A percentile compares a stretch with the other conserved stretches of the same genome.
phyloP scores from a whole-genome alignment of 2,888 invertebrate species.

The Tetragonisca angustula region DNA sequence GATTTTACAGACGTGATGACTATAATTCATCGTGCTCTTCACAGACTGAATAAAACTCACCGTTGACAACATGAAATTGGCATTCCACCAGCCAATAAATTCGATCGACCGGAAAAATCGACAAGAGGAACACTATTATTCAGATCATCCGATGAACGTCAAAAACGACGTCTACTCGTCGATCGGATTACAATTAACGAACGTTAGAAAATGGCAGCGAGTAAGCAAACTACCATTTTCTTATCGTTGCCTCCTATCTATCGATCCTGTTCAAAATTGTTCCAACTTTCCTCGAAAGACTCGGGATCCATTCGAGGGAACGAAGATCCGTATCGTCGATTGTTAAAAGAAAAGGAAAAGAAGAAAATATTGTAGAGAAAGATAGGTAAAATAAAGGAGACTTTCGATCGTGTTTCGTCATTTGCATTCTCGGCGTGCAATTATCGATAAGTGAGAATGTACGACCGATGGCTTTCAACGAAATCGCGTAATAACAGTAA shows the following conservation, averaged over 20 bases:
- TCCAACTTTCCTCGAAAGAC: neutral
- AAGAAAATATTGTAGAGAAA: neutral
- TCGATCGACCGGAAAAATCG: constrained; percentile 31
- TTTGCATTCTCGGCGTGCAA: constrained; percentile 39
- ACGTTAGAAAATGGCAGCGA: neutral
- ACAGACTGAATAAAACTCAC: neutral
- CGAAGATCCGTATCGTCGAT: constrained; percentile 12
- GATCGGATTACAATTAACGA: constrained; percentile 27
- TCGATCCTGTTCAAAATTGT: constrained; percentile 18
- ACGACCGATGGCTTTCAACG: constrained; percentile 36
- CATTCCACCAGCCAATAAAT: neutral
- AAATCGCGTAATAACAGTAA: constrained; percentile 49
- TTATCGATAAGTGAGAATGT: constrained; percentile 34
- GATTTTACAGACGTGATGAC: neutral
- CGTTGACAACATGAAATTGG: constrained; percentile 8
- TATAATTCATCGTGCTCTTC: neutral
- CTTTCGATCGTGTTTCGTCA: constrained; percentile 14
- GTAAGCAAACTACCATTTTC: constrained; percentile 41
- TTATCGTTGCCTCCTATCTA: constrained; percentile 42
- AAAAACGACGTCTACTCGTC: constrained; percentile 2
- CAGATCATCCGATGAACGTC: neutral
- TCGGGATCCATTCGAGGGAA: neutral
- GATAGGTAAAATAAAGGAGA: neutral
- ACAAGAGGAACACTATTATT: constrained; percentile 30
- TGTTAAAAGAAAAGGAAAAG: neutral